Evolutionary conservation across 1,140 invertebrate species (phyloP).

Genomic region (Cotesia vestalis): DNA sequence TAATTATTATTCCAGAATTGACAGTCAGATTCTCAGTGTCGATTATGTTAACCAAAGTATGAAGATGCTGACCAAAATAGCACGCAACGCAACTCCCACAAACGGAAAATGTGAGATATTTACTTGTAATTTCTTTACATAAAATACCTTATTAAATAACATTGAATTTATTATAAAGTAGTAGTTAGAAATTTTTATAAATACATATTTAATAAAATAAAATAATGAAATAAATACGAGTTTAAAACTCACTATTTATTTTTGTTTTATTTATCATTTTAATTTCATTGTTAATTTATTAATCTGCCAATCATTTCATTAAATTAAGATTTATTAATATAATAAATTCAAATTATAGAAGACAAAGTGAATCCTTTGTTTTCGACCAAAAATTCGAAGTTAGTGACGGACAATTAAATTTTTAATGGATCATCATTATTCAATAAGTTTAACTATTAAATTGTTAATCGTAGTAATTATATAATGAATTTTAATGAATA

Average conservation of each 20-base stretch:
- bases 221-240: slow-evolving; percentile 3
- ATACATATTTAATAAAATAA: slow-evolving; percentile 12
- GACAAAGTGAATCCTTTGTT: not conserved
- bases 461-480: slow-evolving; percentile 55
- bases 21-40: slow-evolving; percentile 51
- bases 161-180: not conserved
- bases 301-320: not conserved
- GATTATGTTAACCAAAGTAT: slow-evolving; percentile 34
- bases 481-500: slow-evolving; percentile 49
- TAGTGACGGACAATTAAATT: slow-evolving; percentile 45
- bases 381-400: slow-evolving; percentile 7
- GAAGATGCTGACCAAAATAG: slow-evolving; percentile 12
- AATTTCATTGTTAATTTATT: not conserved
- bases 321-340: not conserved
- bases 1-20: slow-evolving; percentile 48
- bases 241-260: slow-evolving; percentile 7
- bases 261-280: not conserved
- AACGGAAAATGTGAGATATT: slow-evolving; percentile 19
- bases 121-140: slow-evolving; percentile 16
- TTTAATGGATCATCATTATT: slow-evolving; percentile 48
- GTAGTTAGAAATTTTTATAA: slow-evolving; percentile 7
- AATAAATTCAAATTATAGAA: slow-evolving; percentile 9
- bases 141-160: not conserved
- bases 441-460: slow-evolving; percentile 49
- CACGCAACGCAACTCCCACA: slow-evolving; percentile 2